Base-by-base conservation (phyloP, 2,888 invertebrate genomes). In the Trachelus tabidus region DNA sequence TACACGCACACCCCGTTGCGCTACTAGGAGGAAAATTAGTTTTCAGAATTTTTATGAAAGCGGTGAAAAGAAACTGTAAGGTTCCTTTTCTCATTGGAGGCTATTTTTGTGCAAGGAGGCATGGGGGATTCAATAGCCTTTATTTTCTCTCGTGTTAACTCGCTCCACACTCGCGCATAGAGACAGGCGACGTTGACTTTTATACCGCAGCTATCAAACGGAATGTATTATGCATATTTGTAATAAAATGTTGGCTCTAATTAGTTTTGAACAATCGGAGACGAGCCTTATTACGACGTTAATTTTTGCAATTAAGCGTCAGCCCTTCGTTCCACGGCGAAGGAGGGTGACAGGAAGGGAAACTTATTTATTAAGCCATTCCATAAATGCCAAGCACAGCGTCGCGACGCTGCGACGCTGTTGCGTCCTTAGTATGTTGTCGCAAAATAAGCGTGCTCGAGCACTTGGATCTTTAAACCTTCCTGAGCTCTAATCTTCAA, bases 41-140 rank as follows among this genome's bases (percentile, higher is more conserved):
- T 91, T 91, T 91, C 91, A 91, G 89, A 90, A 88, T 89, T 90
- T 90, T 90, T 89, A 90, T 91, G 90, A 91, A 91, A 91, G 90
- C 87, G 81, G 78, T 90, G 90, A 89, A 91, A 90, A 85, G 89
- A 88, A 90, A 88, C 88, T 87, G 90, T 87, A 88, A 89, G 90
- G 89, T 90, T 89, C 89, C 89, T 89, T 89, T 89, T 89, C 90
- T 90, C 90, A 90, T 91, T 91, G 90, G 87, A 87, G 88, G 90
- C 90, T 91, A 90, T 90, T 91, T 91, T 91, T 90, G 88, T 90
- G 88, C 87, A 84, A 77, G 76, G 78, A 80, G 86, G 82, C 85
- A 84, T 81, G 81, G 79, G 81, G 80, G 83, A 89, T 89, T 91
- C 91, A 90, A 91, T 90, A 89, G 90, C 89, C 88, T 91, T 90